phyloP scores from a whole-genome alignment of 2,888 invertebrate species.

The Meteorus cinctellus region DNA sequence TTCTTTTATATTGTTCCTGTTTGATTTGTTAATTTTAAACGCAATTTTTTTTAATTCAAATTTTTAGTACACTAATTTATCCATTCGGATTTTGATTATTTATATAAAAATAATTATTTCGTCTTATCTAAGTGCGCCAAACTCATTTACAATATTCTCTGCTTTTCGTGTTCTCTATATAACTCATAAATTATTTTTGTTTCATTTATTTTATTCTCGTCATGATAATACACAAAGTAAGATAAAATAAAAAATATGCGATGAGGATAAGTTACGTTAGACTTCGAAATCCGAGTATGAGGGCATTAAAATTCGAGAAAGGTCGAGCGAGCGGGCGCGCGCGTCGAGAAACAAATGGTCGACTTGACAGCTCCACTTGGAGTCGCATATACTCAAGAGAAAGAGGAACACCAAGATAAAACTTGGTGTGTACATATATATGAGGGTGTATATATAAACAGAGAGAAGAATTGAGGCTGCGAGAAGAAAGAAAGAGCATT shows the following conservation, averaged over 20 bases:
- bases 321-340: slow-evolving; percentile 27
- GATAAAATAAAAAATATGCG: background rate
- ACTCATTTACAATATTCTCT: background rate
- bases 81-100: no score
- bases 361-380: slow-evolving; percentile 58
- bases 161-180: no score
- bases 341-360: slow-evolving; percentile 63
- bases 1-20: no score
- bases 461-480: slow-evolving; percentile 31
- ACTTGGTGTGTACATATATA: slow-evolving; percentile 8
- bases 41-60: no score
- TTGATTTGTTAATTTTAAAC: no score
- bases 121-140: no score
- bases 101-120: no score
- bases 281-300: slow-evolving; percentile 28
- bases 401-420: slow-evolving; percentile 28
- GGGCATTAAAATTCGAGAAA: slow-evolving; percentile 37
- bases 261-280: slow-evolving; percentile 18
- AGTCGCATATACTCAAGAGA: slow-evolving; percentile 27
- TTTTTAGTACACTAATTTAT: no score
- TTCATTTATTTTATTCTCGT: background rate
- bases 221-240: slow-evolving; percentile 1
- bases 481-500: slow-evolving; percentile 10
- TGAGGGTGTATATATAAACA: background rate
- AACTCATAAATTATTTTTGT: background rate